A percentile compares a stretch with the other conserved stretches of the same genome.
Evolutionary conservation across 2,113 vertebrate genomes (phyloP).

Genomic region (Oryzias curvinotus): DNA sequence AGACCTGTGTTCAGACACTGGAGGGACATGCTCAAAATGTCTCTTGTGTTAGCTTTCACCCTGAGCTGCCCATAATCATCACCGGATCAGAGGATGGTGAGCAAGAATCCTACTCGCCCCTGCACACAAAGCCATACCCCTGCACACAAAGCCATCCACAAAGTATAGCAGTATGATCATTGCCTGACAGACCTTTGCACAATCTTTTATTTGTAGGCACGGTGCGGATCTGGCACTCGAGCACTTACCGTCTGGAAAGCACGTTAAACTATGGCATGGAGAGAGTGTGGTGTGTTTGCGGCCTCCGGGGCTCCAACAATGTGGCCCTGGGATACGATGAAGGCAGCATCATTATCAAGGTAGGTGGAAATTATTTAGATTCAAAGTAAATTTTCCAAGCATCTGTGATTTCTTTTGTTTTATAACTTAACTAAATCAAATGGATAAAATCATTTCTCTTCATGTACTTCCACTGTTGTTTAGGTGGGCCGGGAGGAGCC

Average conservation of each 20-base stretch:
- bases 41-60: constrained; percentile 97
- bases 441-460: too few relatives aligned
- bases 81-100: constrained; percentile 98
- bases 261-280: constrained; percentile 99
- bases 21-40: constrained; percentile 98
- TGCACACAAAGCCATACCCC: background rate
- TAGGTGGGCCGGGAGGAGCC: constrained; percentile 97
- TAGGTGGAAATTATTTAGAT: constrained; percentile 46
- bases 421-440: too few relatives aligned
- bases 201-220: constrained; percentile 79
- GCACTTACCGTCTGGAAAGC: constrained; percentile 95
- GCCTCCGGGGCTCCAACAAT: constrained; percentile 94
- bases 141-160: background rate
- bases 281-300: constrained; percentile 96
- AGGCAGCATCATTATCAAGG: constrained; percentile 99
- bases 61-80: constrained; percentile 96
- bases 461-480: background rate
- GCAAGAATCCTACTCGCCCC: constrained; percentile 15
- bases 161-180: background rate
- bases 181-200: background rate
- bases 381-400: background rate
- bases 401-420: background rate
- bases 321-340: constrained; percentile 96
- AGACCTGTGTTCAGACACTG: constrained; percentile 96
- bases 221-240: constrained; percentile 97